Evolutionary conservation across 2,888 invertebrate genomes (phyloP), one percentile per base, ranked within the genome.

Genomic region (Drosophila anomelani): DNA sequence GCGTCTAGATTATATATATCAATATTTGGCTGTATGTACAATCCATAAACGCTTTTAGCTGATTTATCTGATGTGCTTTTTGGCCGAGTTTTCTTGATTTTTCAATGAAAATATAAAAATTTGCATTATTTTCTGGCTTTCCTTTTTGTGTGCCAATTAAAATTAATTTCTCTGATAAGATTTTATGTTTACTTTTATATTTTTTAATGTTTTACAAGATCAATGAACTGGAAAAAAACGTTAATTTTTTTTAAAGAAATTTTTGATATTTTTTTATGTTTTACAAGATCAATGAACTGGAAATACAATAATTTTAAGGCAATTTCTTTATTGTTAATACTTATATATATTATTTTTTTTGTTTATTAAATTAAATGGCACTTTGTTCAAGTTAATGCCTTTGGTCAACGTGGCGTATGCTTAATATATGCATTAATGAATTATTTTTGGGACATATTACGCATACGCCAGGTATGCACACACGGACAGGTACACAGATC

Each of bases 401-500:
- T 12, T 29, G 43, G 34, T 9, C 71, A 69, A 71, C 58, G 38
- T 57, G 71, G 38, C 71, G 71, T 57, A 69, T 70, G 36, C 71
- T 43, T 29, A 38, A 57, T 69, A 36, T 20, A 38, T 38, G 34
- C 34, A 26, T 15, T 3, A 15, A n/a, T 60, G 12, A 34, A 29
- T 38, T 23, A 23, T 47, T 20, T 17, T 17, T 12, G 13, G 43
- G n/a, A 5, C 32, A 69, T 17, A 69, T 69, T 69, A 69, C 68
- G 71, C 68, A 69, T 69, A 57, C 68, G 68, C 29, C 72, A 57
- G 68, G 57, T 69, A 69, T 69, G 68, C 61, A 4, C 61, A 4
- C 41, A 9, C 41, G 12, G 29, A 2, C 39, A 29, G 41, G 17
- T 41, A 34, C 44, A 32, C 15, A 15, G 38, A 47, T 53, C 66